Evolutionary conservation across 2,888 invertebrate genomes (phyloP), one percentile per base, ranked within the genome.

Genomic region (Drosophila tanythrix): DNA sequence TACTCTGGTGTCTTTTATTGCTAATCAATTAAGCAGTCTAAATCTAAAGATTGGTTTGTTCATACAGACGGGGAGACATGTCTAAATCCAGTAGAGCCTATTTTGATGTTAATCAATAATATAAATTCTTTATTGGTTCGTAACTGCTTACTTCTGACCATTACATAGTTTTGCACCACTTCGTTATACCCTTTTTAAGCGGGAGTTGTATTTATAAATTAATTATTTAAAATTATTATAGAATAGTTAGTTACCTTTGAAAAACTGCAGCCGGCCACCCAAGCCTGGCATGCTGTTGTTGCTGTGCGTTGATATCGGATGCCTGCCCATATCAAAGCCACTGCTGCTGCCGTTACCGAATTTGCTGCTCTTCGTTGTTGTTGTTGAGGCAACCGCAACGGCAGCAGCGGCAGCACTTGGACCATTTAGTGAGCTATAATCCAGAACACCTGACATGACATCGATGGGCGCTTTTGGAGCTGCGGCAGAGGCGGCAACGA

Each of bases 251-350:
- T 36, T 56, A 57, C 93, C 93, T 92, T 93, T 93, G 67, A 93
- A 93, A 82, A 93, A 93, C 87, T 93, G 93, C 79, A 93, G 89
- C 65, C 93, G 90, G 70, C 93, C 93, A 55, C 93, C 93, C 72
- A 83, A 88, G 59, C 82, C 88, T 29, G 79, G 73, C 72, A 82
- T 81, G 56, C 70, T 76, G 70, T 73, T 82, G 72, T 70, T 81
- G 71, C 76, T 79, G 62, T 81, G 79, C 77, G 85, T 81, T 60
- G 91, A 88, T 88, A 91, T 86, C 66, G 91, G 83, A 85, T 88
- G 80, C 84, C 91, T 89, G 89, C 88, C 89, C 85, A 89, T 88
- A 84, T 91, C 91, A 79, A 82, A 88, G 63, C 82, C 79, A 63
- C 78, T 81, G 53, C 60, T 61, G 40, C 52, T 75, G 67, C 76